Conservation (phyloP, 2,888 invertebrate genomes). For the Steinernema carpocapsae region DNA sequence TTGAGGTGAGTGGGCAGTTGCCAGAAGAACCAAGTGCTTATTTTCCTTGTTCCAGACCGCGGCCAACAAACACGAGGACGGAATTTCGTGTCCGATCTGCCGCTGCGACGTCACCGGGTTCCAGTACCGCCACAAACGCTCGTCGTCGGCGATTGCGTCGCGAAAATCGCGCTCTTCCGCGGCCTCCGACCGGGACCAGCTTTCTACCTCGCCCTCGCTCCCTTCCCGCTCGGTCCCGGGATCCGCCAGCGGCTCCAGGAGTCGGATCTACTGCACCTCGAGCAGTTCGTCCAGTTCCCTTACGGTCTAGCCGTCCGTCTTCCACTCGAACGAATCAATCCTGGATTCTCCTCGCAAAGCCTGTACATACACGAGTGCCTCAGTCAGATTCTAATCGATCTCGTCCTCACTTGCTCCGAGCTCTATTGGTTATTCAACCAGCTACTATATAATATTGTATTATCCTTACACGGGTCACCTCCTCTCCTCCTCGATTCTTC, state of each 20-base stretch:
- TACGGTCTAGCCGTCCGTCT: background rate
- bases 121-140: background rate
- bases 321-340: background rate
- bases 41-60: background rate
- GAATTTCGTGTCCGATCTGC: background rate
- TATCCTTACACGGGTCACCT: background rate
- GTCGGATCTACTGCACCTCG: slow-evolving; percentile 17
- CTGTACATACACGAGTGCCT: slow-evolving; percentile 1
- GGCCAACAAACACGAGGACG: background rate
- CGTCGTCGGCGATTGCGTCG: background rate
- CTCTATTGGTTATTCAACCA: no score
- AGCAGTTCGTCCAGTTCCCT: background rate
- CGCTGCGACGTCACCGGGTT: background rate
- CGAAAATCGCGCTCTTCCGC: background rate
- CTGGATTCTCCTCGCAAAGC: no score
- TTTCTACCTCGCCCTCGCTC: no score
- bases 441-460: background rate
- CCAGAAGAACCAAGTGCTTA: background rate
- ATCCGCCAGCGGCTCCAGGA: background rate
- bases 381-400: background rate
- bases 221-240: background rate
- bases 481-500: background rate
- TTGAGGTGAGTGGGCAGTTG: background rate
- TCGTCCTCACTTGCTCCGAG: slow-evolving; percentile 9
- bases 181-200: no score